phyloP scores from a whole-genome alignment of 2,888 invertebrate species.

The Euphydryas editha region DNA sequence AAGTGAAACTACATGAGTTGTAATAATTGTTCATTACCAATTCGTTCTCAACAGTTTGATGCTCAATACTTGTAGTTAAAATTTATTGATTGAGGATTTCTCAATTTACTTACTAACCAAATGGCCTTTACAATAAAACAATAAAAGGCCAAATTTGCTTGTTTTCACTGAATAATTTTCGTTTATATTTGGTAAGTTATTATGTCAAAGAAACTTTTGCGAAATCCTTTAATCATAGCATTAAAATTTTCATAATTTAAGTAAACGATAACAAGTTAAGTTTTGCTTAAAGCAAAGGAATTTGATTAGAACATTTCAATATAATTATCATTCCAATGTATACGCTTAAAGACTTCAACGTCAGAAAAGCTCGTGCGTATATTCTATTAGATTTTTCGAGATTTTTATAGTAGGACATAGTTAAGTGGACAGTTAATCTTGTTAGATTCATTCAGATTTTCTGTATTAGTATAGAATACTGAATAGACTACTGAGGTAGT shows the following conservation, averaged over 20 bases:
- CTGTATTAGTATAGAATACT: too few relatives aligned
- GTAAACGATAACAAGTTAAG: too few relatives aligned
- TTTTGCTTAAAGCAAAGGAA: background rate
- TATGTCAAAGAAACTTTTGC: background rate
- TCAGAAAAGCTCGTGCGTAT: background rate
- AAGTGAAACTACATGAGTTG: too few relatives aligned
- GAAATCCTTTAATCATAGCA: background rate
- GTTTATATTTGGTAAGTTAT: background rate
- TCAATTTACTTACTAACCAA: conserved; percentile 6
- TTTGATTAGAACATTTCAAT: background rate
- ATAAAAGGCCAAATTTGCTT: conserved; percentile 1
- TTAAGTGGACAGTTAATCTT: too few relatives aligned
- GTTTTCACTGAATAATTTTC: background rate
- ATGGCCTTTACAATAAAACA: background rate
- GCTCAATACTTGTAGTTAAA: background rate
- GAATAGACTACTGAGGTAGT: too few relatives aligned
- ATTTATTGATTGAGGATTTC: background rate
- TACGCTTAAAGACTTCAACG: background rate
- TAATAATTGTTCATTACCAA: background rate
- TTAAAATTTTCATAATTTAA: background rate
- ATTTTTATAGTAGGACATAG: too few relatives aligned
- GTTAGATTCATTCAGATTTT: too few relatives aligned
- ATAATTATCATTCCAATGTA: background rate
- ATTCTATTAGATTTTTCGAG: background rate
- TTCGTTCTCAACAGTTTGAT: background rate